Evolutionary conservation across 2,113 vertebrate genomes (phyloP).

Genomic region (Oryzias curvinotus): DNA sequence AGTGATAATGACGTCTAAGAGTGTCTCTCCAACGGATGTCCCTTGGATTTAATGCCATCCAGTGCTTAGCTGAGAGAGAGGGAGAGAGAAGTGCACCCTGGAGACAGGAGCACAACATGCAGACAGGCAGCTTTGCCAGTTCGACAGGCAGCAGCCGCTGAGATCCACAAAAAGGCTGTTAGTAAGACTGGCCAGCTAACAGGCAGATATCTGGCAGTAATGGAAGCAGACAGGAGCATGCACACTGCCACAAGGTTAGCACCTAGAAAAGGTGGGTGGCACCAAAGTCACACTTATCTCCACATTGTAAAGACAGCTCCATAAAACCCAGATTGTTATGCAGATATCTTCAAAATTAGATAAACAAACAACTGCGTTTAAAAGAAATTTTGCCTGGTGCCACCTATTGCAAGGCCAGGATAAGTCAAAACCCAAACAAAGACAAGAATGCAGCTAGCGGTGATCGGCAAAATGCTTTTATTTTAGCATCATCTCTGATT

Average conservation of each 20-base stretch:
- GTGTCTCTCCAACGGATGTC: conserved; percentile 56
- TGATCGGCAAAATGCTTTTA: too few species aligned
- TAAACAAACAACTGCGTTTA: conserved; percentile 2
- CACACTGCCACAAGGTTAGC: conserved; percentile 47
- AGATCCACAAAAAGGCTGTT: conserved; percentile 28
- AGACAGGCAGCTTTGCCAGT: conserved; percentile 24
- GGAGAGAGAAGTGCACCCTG: conserved; percentile 3
- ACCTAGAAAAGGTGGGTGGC: conserved; percentile 29
- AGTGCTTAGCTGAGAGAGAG: conserved; percentile 22
- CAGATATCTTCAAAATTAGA: conserved; percentile 3
- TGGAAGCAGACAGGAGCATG: conserved; percentile 38
- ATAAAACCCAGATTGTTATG: conserved; percentile 20
- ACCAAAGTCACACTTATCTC: conserved; percentile 14
- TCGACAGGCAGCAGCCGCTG: conserved; percentile 30
- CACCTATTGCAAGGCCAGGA: too few species aligned
- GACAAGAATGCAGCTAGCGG: too few species aligned
- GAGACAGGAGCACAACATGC: conserved; percentile 21
- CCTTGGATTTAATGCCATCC: conserved; percentile 59
- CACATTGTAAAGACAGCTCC: conserved; percentile 15
- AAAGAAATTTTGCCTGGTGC: conserved; percentile 1
- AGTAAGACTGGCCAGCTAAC: conserved; percentile 38
- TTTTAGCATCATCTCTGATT: too few species aligned
- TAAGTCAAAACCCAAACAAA: too few species aligned
- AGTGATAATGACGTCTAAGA: conserved; percentile 65
- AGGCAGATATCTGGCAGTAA: conserved; percentile 37